phyloP scores from a whole-genome alignment of 2,797 vertebrate genomes.

The Saxicola maurus region DNA sequence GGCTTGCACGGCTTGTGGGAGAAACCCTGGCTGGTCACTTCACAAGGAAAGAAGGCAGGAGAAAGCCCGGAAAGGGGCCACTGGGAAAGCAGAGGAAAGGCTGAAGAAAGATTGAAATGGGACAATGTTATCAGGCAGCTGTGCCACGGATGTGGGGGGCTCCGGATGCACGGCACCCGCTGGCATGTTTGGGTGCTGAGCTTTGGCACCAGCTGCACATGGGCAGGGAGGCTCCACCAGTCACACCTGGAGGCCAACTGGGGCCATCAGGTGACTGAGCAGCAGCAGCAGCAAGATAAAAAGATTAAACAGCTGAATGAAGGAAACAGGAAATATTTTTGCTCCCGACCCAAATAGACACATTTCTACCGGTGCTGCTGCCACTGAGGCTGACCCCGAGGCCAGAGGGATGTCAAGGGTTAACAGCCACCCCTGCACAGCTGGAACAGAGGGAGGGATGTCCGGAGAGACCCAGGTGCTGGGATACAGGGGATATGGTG shows the following conservation, averaged over 20 bases:
- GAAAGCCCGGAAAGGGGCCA: neutral
- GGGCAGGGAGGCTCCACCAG: rapidly evolving
- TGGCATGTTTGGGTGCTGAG: neutral
- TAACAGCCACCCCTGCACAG: neutral
- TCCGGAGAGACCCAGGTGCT: neutral
- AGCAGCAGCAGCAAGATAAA: neutral
- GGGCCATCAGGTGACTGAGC: neutral
- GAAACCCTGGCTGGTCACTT: neutral
- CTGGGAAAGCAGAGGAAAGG: neutral
- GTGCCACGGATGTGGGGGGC: neutral
- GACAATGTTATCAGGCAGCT: neutral
- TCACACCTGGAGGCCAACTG: neutral
- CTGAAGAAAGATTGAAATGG: neutral
- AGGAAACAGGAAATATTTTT: neutral
- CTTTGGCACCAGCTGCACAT: rapidly evolving
- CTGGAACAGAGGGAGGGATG: rapidly evolving
- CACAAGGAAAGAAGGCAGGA: neutral
- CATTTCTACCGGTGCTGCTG: neutral
- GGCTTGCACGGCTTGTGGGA: rapidly evolving
- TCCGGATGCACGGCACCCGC: neutral
- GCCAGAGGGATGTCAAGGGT: neutral
- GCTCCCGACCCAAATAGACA: neutral
- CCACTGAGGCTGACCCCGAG: neutral
- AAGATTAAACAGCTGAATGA: neutral
- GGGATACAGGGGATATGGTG: neutral